phyloP scores from a whole-genome alignment of 2,113 vertebrate species.

The Nothobranchius kuhntae region DNA sequence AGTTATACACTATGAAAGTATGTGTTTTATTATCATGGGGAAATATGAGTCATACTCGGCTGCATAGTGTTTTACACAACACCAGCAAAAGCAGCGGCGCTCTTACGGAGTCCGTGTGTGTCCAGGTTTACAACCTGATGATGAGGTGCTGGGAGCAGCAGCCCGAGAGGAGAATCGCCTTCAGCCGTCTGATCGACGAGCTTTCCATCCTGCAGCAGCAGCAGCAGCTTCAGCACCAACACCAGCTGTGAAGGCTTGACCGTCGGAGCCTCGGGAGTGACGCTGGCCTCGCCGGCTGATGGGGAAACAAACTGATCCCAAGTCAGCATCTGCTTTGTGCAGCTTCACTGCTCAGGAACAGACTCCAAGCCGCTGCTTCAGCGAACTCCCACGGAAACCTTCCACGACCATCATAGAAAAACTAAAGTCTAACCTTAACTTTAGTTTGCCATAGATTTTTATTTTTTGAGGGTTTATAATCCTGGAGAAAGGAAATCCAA shows the following conservation, averaged over 20 bases:
- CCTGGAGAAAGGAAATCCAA: neutral
- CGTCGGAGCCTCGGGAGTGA: neutral
- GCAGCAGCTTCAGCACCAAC: neutral
- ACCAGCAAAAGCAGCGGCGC: no score
- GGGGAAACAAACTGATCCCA: neutral
- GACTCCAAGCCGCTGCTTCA: neutral
- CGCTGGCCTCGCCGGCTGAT: neutral
- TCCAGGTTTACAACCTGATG: constrained; percentile 92
- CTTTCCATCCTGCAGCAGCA: constrained; percentile 83
- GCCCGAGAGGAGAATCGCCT: constrained; percentile 85
- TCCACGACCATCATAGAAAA: constrained; percentile 1
- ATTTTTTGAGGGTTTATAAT: neutral
- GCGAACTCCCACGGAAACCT: constrained; percentile 6
- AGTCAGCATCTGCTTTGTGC: constrained; percentile 17
- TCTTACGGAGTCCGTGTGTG: neutral
- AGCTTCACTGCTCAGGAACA: neutral
- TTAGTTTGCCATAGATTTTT: constrained; percentile 9
- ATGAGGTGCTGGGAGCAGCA: constrained; percentile 90
- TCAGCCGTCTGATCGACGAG: constrained; percentile 86
- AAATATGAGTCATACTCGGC: no score
- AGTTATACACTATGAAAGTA: no score
- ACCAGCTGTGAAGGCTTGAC: constrained; percentile 4
- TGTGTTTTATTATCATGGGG: no score
- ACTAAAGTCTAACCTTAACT: neutral
- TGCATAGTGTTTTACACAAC: no score